These are phyloP conservation scores for Pithecia hirsuta DNA, from an alignment of 2,797 vertebrate species.

Conservation along the genomic window DNA sequence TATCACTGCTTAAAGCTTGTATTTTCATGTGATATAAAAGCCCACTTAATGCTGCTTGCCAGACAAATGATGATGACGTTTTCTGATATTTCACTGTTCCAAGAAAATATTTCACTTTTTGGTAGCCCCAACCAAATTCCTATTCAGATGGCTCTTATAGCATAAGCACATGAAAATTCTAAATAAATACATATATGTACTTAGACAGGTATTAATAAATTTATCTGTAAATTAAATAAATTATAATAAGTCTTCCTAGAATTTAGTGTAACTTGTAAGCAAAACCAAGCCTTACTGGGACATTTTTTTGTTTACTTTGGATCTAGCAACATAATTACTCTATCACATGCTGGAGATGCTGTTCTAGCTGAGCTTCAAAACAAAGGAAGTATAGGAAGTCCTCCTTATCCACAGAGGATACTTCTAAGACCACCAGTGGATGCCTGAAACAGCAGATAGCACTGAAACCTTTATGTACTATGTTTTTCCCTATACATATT, in stretches of 20 bases:
- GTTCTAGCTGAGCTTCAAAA: slow-evolving; percentile 15
- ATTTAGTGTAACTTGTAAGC: not conserved
- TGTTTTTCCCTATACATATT: not conserved
- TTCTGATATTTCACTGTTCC: not conserved
- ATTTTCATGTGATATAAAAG: not conserved
- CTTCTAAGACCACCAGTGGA: not conserved
- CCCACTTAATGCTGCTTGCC: slow-evolving; percentile 14
- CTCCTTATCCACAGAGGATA: not conserved
- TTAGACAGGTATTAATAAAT: too few relatives aligned
- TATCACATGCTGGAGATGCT: not conserved
- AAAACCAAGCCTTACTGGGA: not conserved
- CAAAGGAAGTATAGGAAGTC: not conserved
- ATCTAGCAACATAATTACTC: not conserved
- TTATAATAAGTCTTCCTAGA: not conserved
- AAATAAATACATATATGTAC: not conserved
- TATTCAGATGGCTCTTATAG: not conserved
- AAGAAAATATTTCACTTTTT: slow-evolving; percentile 19
- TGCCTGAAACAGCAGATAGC: not conserved
- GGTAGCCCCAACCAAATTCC: slow-evolving; percentile 27
- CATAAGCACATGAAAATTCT: not conserved
- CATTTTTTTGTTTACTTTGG: not conserved
- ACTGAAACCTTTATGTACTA: not conserved
- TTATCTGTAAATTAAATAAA: not conserved
- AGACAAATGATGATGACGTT: slow-evolving; percentile 29
- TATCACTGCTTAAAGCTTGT: not conserved